A percentile compares a stretch with the other conserved stretches of the same genome.
Evolutionary conservation across 2,113 vertebrate species (phyloP).

Genomic region (Speoplatyrhinus poulsoni): DNA sequence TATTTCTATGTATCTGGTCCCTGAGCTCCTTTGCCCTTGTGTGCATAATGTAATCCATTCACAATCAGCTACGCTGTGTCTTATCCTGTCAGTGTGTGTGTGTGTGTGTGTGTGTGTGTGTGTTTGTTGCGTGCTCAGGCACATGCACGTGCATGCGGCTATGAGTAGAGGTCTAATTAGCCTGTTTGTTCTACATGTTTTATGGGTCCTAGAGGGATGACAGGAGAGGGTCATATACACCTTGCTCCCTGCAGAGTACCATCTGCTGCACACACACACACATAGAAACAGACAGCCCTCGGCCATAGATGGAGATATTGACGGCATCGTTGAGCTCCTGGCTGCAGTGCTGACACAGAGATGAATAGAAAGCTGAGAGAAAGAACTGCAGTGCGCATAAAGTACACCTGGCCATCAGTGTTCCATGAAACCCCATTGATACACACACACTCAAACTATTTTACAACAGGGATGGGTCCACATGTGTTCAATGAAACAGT

Average conservation of each 20-base stretch:
- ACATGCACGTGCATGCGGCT: not conserved
- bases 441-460: not conserved
- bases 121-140: not conserved
- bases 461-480: conserved; percentile 3
- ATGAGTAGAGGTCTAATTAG: conserved; percentile 61
- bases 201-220: conserved; percentile 61
- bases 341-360: conserved; percentile 1
- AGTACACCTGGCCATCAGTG: not conserved
- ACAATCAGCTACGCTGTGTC: not conserved
- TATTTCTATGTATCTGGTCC: too few relatives aligned
- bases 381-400: not conserved
- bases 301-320: conserved; percentile 39
- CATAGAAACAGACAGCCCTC: not conserved
- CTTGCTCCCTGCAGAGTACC: conserved; percentile 68
- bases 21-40: too few relatives aligned
- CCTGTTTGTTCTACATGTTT: conserved; percentile 77
- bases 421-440: conserved; percentile 12
- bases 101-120: conserved; percentile 1
- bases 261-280: conserved; percentile 63
- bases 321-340: conserved; percentile 36
- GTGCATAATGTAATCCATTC: too few relatives aligned
- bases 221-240: conserved; percentile 64
- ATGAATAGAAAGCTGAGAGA: conserved; percentile 2
- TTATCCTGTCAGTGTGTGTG: not conserved
- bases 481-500: not conserved